Percentiles rank a stretch among this genome's conserved stretches.
Conservation (phyloP, 2,113 vertebrate genomes). For the Carassius gibelio region DNA sequence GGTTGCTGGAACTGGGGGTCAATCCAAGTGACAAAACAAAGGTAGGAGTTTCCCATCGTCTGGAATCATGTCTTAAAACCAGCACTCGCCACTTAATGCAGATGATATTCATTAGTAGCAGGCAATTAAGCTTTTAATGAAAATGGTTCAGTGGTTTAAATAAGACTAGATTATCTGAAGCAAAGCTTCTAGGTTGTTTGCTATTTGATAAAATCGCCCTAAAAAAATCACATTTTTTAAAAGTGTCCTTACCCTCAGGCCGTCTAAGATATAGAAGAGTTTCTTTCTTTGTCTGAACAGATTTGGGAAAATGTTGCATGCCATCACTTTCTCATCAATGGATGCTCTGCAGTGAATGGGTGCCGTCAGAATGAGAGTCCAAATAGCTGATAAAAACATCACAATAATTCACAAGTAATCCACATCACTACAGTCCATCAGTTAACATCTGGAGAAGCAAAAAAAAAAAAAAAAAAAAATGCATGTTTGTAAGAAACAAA, state of each 20-base stretch:
- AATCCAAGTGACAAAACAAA: conserved; percentile 61
- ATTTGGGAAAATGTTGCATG: neutral
- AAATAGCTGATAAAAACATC: too few species aligned
- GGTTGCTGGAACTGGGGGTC: conserved; percentile 65
- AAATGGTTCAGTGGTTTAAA: neutral
- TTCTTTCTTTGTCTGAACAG: neutral
- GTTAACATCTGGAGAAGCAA: too few species aligned
- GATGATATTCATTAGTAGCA: conserved; percentile 4
- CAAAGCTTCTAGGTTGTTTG: neutral
- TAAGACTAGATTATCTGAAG: neutral
- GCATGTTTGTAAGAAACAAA: too few species aligned
- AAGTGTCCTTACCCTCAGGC: neutral
- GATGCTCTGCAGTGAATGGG: too few species aligned
- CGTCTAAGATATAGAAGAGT: neutral
- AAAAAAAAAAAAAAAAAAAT: too few species aligned
- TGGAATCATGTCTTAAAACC: neutral
- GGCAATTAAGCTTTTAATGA: neutral
- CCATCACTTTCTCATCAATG: neutral
- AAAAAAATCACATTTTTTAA: too few species aligned
- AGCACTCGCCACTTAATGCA: neutral
- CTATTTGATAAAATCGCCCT: neutral
- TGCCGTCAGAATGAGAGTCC: too few species aligned
- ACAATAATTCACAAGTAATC: too few species aligned
- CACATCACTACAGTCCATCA: too few species aligned
- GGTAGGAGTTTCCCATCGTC: conserved; percentile 49